These are phyloP conservation scores for Chromoteleia sp. DNA, from an alignment of 2,888 invertebrate species.

Conservation along the genomic window DNA sequence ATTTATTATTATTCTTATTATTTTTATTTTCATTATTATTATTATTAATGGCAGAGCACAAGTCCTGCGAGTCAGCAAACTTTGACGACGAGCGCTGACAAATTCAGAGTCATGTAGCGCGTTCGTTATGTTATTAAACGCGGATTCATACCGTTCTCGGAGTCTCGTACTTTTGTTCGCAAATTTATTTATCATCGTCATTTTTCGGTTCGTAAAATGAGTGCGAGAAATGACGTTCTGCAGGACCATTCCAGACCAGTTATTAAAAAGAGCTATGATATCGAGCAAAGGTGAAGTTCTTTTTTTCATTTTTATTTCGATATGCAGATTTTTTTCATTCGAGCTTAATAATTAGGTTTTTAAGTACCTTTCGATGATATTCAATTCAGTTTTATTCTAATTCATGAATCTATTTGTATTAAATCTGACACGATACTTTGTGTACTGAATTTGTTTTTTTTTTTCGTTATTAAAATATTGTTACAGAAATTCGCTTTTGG, in stretches of 20 bases:
- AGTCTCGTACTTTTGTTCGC: neutral
- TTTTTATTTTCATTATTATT: too few species aligned
- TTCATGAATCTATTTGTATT: too few species aligned
- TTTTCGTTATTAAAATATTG: neutral
- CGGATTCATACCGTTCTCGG: neutral
- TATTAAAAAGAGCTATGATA: slow-evolving; percentile 8
- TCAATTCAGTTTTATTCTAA: too few species aligned
- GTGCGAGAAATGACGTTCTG: slow-evolving; percentile 16
- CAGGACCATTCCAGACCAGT: neutral
- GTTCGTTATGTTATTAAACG: neutral
- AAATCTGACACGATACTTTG: too few species aligned
- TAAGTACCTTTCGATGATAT: too few species aligned
- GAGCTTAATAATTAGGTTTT: too few species aligned
- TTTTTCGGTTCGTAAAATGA: slow-evolving; percentile 19
- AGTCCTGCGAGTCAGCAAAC: neutral
- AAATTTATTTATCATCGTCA: neutral
- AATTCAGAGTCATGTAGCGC: neutral
- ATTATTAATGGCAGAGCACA: too few species aligned
- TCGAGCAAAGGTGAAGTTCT: slow-evolving; percentile 21
- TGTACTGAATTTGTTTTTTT: neutral
- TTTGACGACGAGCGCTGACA: neutral
- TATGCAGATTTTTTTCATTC: too few species aligned
- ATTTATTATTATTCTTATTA: too few species aligned
- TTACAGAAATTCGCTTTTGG: slow-evolving; percentile 42
- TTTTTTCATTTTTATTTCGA: neutral